A percentile compares a stretch with the other conserved stretches of the same genome.
phyloP scores from a whole-genome alignment of 2,888 invertebrate species.

The Cataglyphis albicans region DNA sequence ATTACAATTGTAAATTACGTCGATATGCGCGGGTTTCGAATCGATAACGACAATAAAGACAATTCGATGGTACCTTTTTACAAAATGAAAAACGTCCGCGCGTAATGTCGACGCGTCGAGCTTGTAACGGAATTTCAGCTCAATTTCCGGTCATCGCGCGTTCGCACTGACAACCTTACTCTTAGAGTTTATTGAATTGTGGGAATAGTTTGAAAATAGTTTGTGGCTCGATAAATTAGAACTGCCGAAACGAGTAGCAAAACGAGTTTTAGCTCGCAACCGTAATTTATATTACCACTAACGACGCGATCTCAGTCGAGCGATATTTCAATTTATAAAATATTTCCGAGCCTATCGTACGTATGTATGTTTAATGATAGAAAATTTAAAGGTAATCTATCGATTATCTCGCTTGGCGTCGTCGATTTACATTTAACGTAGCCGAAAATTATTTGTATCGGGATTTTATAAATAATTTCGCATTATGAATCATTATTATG shows the following conservation, averaged over 20 bases:
- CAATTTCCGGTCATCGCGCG: constrained; percentile 35
- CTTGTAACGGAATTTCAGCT: constrained; percentile 39
- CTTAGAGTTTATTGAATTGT: constrained; percentile 53
- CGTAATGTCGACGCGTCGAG: constrained; percentile 8
- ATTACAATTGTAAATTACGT: neutral
- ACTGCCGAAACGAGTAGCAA: constrained; percentile 31
- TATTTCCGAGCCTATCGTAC: neutral
- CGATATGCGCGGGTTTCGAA: neutral
- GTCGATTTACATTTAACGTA: neutral
- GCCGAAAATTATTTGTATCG: neutral
- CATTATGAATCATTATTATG: neutral
- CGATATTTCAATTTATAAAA: constrained; percentile 27
- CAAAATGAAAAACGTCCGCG: constrained; percentile 13
- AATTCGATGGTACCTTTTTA: constrained; percentile 10
- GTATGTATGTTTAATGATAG: neutral
- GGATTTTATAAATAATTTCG: neutral
- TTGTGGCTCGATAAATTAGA: constrained; percentile 50
- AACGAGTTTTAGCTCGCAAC: constrained; percentile 51
- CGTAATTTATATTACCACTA: constrained; percentile 50
- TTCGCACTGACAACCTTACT: constrained; percentile 34
- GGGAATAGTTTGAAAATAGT: constrained; percentile 51
- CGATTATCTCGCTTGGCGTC: neutral
- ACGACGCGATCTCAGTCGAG: constrained; percentile 3
- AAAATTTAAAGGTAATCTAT: neutral
- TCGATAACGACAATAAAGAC: constrained; percentile 23